A percentile compares a stretch with the other conserved stretches of the same genome.
Evolutionary conservation across 2,113 vertebrate species (phyloP).

Genomic region (Hippocampus abdominalis): DNA sequence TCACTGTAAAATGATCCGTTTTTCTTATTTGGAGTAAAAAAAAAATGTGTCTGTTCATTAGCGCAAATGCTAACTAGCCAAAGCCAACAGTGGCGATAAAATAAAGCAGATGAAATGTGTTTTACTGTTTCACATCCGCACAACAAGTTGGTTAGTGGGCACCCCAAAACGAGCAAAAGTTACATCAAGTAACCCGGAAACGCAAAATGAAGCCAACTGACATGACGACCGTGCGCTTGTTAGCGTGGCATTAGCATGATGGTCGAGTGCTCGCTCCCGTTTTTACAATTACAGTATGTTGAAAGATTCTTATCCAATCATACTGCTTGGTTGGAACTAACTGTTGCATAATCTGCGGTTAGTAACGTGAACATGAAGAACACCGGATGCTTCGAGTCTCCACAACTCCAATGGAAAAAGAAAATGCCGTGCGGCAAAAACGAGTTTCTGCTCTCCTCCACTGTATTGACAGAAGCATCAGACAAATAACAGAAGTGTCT

Average conservation of each 20-base stretch:
- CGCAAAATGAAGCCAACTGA: too few relatives aligned
- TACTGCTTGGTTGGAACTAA: background rate
- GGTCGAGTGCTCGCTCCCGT: background rate
- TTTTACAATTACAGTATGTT: background rate
- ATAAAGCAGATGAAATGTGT: background rate
- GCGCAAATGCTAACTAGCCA: background rate
- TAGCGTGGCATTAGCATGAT: too few relatives aligned
- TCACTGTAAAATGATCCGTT: too few relatives aligned
- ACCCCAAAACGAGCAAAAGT: background rate
- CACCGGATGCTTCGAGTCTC: background rate
- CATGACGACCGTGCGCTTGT: too few relatives aligned
- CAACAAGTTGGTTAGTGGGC: background rate
- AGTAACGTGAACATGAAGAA: background rate
- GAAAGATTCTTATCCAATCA: background rate
- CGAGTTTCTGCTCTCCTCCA: background rate
- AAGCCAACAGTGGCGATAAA: background rate
- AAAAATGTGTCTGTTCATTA: background rate
- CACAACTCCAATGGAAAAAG: background rate
- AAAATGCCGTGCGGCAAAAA: background rate
- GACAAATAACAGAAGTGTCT: slow-evolving; percentile 1
- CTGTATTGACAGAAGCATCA: slow-evolving; percentile 2
- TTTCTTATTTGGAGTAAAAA: too few relatives aligned
- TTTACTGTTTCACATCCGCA: background rate
- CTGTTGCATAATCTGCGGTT: background rate
- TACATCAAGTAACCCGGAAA: background rate